phyloP scores from a whole-genome alignment of 1,140 invertebrate species.

The Cephus cinctus region DNA sequence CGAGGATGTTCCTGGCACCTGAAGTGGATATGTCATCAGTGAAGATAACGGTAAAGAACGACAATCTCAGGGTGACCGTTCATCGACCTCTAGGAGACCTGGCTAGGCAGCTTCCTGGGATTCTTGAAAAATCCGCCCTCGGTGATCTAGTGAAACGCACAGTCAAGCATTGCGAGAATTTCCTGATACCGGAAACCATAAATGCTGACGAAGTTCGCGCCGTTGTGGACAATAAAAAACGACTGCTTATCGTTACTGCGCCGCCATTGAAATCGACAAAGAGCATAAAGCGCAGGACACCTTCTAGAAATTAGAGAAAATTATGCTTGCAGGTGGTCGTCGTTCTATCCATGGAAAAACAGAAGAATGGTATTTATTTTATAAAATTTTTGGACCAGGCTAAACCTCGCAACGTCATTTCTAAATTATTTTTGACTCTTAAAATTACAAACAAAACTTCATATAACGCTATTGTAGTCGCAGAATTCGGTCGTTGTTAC shows the following conservation, averaged over 20 bases:
- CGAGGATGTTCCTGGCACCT: slow-evolving; percentile 22
- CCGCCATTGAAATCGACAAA: slow-evolving; percentile 1
- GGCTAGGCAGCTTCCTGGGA: slow-evolving; percentile 4
- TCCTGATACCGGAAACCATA: slow-evolving; percentile 23
- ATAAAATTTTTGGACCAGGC: too few species aligned
- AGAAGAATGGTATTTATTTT: background rate
- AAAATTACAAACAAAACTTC: too few species aligned
- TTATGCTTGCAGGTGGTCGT: too few species aligned
- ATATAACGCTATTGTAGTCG: too few species aligned
- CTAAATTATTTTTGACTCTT: too few species aligned
- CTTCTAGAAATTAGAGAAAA: background rate
- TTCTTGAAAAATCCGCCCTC: slow-evolving; percentile 7
- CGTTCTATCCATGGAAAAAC: too few species aligned
- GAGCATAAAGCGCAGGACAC: background rate
- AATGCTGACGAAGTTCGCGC: slow-evolving; percentile 27
- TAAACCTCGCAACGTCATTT: too few species aligned
- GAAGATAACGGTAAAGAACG: slow-evolving; percentile 28
- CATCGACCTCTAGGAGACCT: slow-evolving; percentile 10
- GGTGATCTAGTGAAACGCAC: slow-evolving; percentile 12
- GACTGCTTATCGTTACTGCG: slow-evolving; percentile 25
- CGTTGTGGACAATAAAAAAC: slow-evolving; percentile 22
- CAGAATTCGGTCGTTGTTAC: too few species aligned
- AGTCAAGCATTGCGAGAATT: slow-evolving; percentile 24
- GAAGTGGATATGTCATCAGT: slow-evolving; percentile 26
- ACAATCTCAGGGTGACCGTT: slow-evolving; percentile 24